A percentile compares a stretch with the other conserved stretches of the same genome.
Evolutionary conservation across 2,113 vertebrate genomes (phyloP).

Genomic region (Oncorhynchus kisutch): DNA sequence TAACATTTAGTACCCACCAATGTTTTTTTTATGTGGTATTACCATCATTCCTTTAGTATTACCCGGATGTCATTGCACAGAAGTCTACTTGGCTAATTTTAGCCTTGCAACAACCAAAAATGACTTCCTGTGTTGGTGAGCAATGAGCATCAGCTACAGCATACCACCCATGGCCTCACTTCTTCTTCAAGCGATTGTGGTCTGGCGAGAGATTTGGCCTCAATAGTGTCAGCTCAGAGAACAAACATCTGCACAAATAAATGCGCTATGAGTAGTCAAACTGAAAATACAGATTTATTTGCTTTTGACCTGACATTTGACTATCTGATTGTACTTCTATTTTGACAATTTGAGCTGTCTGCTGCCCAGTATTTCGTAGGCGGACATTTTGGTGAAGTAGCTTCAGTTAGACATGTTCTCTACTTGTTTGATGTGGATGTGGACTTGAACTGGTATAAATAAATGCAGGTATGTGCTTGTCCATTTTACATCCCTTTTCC

Average conservation of each 20-base stretch:
- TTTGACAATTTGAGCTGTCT: neutral
- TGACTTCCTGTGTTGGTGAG: conserved; percentile 62
- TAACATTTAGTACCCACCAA: too few species aligned
- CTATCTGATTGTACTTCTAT: neutral
- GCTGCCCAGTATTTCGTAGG: neutral
- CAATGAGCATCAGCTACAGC: neutral
- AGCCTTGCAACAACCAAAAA: conserved; percentile 37
- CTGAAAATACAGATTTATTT: neutral
- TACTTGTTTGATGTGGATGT: neutral
- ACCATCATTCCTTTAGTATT: neutral
- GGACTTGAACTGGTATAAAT: too few species aligned
- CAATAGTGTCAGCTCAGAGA: neutral
- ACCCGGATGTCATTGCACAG: neutral
- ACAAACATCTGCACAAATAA: neutral
- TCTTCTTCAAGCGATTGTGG: neutral
- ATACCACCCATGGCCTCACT: too few species aligned
- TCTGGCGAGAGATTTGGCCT: neutral
- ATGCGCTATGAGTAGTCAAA: neutral
- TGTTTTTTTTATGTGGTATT: neutral
- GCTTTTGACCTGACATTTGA: neutral
- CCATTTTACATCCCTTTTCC: neutral
- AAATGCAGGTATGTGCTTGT: too few species aligned
- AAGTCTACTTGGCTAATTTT: conserved; percentile 2
- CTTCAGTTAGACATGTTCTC: neutral
- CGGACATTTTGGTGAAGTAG: too few species aligned